Evolutionary conservation across 2,797 vertebrate genomes (phyloP).

Genomic region (Coregonus ussuriensis): DNA sequence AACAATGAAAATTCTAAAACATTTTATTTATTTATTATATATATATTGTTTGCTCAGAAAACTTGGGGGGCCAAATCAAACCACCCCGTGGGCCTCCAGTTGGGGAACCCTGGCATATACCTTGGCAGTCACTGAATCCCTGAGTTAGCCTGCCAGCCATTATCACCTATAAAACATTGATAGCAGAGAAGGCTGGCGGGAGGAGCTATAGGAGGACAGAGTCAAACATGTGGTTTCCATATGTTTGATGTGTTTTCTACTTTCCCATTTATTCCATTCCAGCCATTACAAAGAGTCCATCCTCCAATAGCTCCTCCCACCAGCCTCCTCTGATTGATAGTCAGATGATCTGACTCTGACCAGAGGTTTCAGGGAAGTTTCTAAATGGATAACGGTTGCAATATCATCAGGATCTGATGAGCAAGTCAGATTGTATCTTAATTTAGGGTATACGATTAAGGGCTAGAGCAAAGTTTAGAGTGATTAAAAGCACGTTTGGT

Average conservation of each 20-base stretch:
- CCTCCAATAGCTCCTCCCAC: too few relatives aligned
- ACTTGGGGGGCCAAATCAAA: too few relatives aligned
- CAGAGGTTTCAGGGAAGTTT: constrained; percentile 29
- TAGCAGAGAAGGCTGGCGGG: constrained; percentile 22
- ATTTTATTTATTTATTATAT: too few relatives aligned
- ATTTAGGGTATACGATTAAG: background rate
- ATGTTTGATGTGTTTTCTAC: background rate
- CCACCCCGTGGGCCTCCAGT: too few relatives aligned
- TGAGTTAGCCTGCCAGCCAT: constrained; percentile 47
- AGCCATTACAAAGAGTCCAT: too few relatives aligned
- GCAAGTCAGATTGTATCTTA: background rate
- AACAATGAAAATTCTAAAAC: too few relatives aligned
- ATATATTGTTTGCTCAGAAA: too few relatives aligned
- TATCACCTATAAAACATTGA: constrained; percentile 40
- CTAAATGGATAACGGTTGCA: background rate
- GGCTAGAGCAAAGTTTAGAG: background rate
- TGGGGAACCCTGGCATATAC: constrained; percentile 38
- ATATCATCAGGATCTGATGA: background rate
- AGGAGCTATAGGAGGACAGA: background rate
- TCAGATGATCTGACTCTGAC: background rate
- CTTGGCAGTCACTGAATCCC: constrained; percentile 61
- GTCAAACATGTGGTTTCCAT: too few relatives aligned
- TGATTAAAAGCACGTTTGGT: background rate
- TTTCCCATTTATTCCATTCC: background rate
- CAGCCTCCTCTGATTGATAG: constrained; percentile 51